These are phyloP conservation scores for Falco punctatus DNA, from an alignment of 2,113 vertebrate genomes.

Conservation along the genomic window DNA sequence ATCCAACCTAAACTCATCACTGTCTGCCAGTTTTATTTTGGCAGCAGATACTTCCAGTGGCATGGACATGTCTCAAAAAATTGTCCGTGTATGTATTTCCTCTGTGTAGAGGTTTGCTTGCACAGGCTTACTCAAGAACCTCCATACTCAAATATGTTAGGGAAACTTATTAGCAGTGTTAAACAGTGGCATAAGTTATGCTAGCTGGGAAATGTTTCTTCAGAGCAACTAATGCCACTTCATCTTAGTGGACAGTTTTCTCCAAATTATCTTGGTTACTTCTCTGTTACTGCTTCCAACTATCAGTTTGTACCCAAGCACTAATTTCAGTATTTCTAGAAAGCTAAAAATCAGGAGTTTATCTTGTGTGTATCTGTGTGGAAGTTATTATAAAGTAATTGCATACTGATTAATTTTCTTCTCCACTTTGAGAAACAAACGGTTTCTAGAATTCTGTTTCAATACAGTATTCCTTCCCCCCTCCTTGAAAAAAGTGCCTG, in stretches of 20 bases:
- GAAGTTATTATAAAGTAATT: neutral
- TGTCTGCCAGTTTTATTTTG: neutral
- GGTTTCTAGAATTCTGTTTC: neutral
- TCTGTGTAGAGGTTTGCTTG: neutral
- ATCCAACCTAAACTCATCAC: neutral
- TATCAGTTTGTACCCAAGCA: neutral
- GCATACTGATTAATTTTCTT: neutral
- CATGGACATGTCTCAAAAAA: neutral
- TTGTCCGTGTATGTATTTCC: neutral
- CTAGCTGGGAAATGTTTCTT: neutral
- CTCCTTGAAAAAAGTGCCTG: neutral
- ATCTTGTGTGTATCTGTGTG: neutral
- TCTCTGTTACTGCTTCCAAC: neutral
- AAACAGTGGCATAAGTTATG: neutral
- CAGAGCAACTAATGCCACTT: neutral
- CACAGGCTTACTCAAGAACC: neutral
- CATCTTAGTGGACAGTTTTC: neutral
- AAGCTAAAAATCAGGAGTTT: neutral
- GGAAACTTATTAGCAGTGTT: neutral
- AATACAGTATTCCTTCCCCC: neutral
- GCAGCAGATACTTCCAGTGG: neutral
- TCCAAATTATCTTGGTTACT: neutral
- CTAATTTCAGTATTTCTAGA: neutral
- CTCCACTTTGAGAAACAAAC: neutral
- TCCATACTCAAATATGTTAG: accelerated